Conservation (phyloP, 1,140 invertebrate species). For the Heliconius eleuchia region DNA sequence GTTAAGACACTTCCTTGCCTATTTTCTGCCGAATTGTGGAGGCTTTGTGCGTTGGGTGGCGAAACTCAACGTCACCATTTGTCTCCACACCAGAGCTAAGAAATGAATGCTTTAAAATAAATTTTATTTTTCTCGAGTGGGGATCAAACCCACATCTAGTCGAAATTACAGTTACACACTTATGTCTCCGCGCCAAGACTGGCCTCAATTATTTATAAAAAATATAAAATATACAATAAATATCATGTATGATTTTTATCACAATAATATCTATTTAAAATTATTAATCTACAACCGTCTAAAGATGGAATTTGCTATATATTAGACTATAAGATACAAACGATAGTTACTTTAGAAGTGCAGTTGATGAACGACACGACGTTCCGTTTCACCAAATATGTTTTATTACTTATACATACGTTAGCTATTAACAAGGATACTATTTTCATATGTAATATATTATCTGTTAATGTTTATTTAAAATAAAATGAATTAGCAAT, state of each 20-base stretch:
- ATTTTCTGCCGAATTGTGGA: too few species aligned
- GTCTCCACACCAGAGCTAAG: too few species aligned
- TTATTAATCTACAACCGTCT: not conserved
- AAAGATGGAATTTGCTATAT: not conserved
- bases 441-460: not conserved
- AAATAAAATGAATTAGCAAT: not conserved
- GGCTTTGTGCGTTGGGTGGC: too few species aligned
- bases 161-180: too few species aligned
- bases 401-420: constrained; percentile 8
- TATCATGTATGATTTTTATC: not conserved
- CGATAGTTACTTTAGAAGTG: not conserved
- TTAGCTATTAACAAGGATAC: constrained; percentile 1
- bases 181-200: too few species aligned
- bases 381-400: not conserved
- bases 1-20: too few species aligned
- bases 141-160: too few species aligned
- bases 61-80: too few species aligned
- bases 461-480: not conserved
- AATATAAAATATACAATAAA: too few species aligned
- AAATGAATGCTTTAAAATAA: too few species aligned
- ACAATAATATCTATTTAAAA: not conserved
- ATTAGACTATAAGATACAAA: not conserved
- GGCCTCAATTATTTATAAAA: too few species aligned
- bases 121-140: too few species aligned
- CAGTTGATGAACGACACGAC: not conserved